A percentile compares a stretch with the other conserved stretches of the same genome.
Conservation (phyloP, 2,888 invertebrate species). For the Malacosoma neustria region DNA sequence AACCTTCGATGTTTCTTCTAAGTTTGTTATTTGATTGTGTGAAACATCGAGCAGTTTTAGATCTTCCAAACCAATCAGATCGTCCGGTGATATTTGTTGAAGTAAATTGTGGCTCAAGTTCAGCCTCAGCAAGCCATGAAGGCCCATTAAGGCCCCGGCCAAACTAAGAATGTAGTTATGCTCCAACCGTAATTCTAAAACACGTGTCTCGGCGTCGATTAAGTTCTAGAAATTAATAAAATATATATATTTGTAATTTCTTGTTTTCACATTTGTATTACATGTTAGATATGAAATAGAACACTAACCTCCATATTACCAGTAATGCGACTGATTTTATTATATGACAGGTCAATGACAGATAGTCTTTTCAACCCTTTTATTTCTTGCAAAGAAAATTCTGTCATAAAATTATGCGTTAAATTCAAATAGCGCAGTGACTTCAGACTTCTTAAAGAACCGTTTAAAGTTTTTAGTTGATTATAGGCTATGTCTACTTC, state of each 20-base stretch:
- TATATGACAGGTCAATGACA: constrained; percentile 84
- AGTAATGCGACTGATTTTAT: constrained; percentile 79
- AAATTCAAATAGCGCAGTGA: constrained; percentile 82
- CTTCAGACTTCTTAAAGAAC: constrained; percentile 80
- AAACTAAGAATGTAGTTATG: constrained; percentile 82
- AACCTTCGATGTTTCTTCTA: constrained; percentile 90
- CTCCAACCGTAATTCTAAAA: constrained; percentile 82
- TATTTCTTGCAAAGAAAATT: constrained; percentile 87
- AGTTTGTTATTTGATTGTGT: constrained; percentile 82
- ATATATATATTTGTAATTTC: too few species aligned
- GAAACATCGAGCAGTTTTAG: constrained; percentile 85
- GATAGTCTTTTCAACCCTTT: constrained; percentile 82
- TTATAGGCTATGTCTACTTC: constrained; percentile 84
- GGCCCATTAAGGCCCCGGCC: constrained; percentile 84
- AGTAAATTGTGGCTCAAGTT: constrained; percentile 85
- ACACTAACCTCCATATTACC: constrained; percentile 78
- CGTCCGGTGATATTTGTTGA: constrained; percentile 83
- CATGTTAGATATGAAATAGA: neutral
- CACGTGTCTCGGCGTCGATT: constrained; percentile 83
- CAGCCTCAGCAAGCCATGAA: constrained; percentile 81
- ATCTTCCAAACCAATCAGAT: constrained; percentile 84
- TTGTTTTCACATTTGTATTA: too few species aligned
- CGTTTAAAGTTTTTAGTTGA: constrained; percentile 80
- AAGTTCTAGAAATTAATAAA: constrained; percentile 73
- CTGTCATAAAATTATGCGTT: constrained; percentile 82